Percentiles rank a stretch among this genome's conserved stretches.
phyloP scores from a whole-genome alignment of 2,888 invertebrate species.

The Ochropacha duplaris region DNA sequence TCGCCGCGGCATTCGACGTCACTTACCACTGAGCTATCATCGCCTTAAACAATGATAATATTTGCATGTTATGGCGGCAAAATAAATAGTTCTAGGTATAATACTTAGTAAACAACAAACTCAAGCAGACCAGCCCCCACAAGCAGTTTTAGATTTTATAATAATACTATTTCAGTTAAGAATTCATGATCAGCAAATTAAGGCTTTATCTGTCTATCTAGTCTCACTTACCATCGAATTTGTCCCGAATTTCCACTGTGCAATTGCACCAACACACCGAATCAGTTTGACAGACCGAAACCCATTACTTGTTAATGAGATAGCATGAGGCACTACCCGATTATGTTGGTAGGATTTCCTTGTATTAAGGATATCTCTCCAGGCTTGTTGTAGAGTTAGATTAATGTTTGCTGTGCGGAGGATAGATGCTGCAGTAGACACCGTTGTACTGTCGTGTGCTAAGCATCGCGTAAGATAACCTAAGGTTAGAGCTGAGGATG shows the following conservation, averaged over 20 bases:
- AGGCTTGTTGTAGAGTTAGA: conserved; percentile 37
- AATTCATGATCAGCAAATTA: too few species aligned
- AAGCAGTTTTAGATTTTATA: too few species aligned
- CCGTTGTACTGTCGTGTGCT: conserved; percentile 36
- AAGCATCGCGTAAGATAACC: conserved; percentile 39
- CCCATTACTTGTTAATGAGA: neutral
- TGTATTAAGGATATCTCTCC: conserved; percentile 1
- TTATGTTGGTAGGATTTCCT: neutral
- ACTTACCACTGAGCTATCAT: too few species aligned
- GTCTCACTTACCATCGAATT: too few species aligned
- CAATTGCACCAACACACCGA: neutral
- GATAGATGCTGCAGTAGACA: conserved; percentile 29
- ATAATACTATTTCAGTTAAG: too few species aligned
- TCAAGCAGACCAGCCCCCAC: too few species aligned
- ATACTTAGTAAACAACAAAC: too few species aligned
- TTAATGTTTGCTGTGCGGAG: conserved; percentile 55
- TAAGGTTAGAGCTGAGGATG: conserved; percentile 23
- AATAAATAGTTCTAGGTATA: too few species aligned
- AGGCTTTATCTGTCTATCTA: too few species aligned
- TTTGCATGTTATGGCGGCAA: too few species aligned
- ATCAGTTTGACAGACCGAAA: neutral
- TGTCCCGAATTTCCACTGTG: neutral
- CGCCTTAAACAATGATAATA: too few species aligned
- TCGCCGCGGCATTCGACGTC: too few species aligned
- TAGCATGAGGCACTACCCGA: neutral